Base-by-base conservation (phyloP, 1,140 invertebrate species). In the Asbolus verrucosus region DNA sequence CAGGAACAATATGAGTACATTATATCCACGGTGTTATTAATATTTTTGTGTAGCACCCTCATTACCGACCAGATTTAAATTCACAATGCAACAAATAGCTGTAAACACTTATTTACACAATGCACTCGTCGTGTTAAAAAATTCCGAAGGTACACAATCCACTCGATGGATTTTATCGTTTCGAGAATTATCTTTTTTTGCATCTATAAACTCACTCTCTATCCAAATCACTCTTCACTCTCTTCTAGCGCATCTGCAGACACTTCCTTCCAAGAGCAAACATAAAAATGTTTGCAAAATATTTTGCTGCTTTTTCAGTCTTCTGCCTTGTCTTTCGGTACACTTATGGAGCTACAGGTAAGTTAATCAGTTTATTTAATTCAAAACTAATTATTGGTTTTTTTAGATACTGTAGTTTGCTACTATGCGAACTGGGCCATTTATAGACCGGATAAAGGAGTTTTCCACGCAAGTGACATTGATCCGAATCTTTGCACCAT, bases 401-500 rank as follows among this genome's bases (percentile, higher is more conserved):
- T 62, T 62, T 8, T 24, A 59, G 50, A 21, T n/a, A 59, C 13
- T 6, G 78, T 90, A n/a, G 33, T 73, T 36, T 73, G 71, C 38
- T 73, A 73, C 39, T 39, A 31, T 27, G 89, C 88, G 0, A 87
- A 88, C 0, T 93, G 91, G 91, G 89, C 92, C 0, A 84, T 84
- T 0, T 93, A 92, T 78, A 82, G 91, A 9, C 85, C 84, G 0
- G 83, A 81, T 0, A 80, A 80, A 19, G 90, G 91, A 1, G 81
- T 83, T 46, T 92, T 89, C 78, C 78, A 81, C 0, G 76, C 90
- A 8, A 85, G 89, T 6, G 82, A 92, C 77, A 84, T 96, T 16
- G 88, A 91, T 62, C 88, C 93, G 0, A 85, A 83, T 6, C 82
- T 94, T 6, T 96, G 94, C 77, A 94, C 93, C 0, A 93, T 96